Evolutionary conservation across 2,888 invertebrate species (phyloP), one percentile per base, ranked within the genome.

Genomic region (Dryobota labecula): DNA sequence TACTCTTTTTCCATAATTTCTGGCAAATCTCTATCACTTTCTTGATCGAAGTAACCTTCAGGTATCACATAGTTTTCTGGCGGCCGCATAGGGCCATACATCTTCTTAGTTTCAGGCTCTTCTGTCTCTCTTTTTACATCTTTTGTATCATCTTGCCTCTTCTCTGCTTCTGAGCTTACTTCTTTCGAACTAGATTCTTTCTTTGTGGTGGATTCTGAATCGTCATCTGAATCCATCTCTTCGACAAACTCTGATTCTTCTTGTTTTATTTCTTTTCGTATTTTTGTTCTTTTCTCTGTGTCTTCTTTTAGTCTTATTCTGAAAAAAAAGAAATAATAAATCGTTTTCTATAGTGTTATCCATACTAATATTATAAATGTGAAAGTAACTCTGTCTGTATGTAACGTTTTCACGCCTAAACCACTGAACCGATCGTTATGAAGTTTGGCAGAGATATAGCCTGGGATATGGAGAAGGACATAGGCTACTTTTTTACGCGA

Each of bases 291-390:
- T 65, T 89, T 92, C 70, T 95, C 89, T 1, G 87, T 67, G 73
- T 95, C 93, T n/a, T 96, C 92, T 92, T 97, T 96, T 79, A 96
- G 86, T 82, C 94, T 93, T 86, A 96, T 93, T 76, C 95, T 95
- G 90, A 6, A 87, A 90, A 51, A 47, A 0, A n/a, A 24, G 4
- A 4, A n/a, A 11, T n/a, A 36, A 36, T 36, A 36, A 5, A 36
- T n/a, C 2, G n/a, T n/a, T 47, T n/a, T 47, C 9, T 47, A 47
- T 33, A 33, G 33, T 33, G 6, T 33, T 33, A n/a, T n/a, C n/a
- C n/a, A n/a, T n/a, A n/a, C n/a, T n/a, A n/a, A n/a, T n/a, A n/a
- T n/a, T n/a, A n/a, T n/a, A n/a, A n/a, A n/a, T n/a, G n/a, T n/a
- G n/a, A n/a, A n/a, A n/a, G n/a, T n/a, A n/a, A n/a, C n/a, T n/a